phyloP scores from a whole-genome alignment of 2,797 vertebrate genomes.

The Apogon talboti region DNA sequence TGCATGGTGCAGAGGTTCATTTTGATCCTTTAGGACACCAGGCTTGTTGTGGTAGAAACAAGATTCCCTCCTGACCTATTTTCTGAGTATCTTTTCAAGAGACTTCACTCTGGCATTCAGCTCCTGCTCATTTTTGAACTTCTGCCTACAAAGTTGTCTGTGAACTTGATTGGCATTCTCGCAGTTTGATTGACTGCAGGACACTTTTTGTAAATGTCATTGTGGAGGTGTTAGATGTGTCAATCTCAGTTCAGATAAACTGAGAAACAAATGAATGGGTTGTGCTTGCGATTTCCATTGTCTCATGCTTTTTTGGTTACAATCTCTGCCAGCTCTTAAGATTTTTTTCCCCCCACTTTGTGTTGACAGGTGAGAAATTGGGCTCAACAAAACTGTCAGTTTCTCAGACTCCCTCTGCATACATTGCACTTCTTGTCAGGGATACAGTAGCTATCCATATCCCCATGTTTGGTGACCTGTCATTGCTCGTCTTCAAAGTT shows the following conservation, averaged over 20 bases:
- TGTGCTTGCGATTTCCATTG: slow-evolving; percentile 34
- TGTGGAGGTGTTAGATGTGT: slow-evolving; percentile 44
- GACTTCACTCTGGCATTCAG: slow-evolving; percentile 58
- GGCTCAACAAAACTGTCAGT: slow-evolving; percentile 37
- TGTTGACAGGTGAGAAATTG: slow-evolving; percentile 50
- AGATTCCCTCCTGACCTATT: slow-evolving; percentile 64
- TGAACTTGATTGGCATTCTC: slow-evolving; percentile 62
- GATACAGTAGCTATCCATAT: slow-evolving; percentile 44
- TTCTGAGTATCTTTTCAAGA: slow-evolving; percentile 54
- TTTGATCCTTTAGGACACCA: slow-evolving; percentile 55
- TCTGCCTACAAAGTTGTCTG: slow-evolving; percentile 43
- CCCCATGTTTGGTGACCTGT: slow-evolving; percentile 55
- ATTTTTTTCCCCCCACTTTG: slow-evolving; percentile 10
- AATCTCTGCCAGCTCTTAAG: slow-evolving; percentile 37
- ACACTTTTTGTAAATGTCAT: slow-evolving; percentile 66
- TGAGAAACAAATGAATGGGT: slow-evolving; percentile 37
- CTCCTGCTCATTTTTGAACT: slow-evolving; percentile 51
- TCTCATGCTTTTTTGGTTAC: slow-evolving; percentile 26
- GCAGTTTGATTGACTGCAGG: slow-evolving; percentile 60
- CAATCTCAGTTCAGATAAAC: slow-evolving; percentile 37
- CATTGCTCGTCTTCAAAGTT: slow-evolving; percentile 43
- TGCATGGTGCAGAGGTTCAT: slow-evolving; percentile 26
- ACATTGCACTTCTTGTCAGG: slow-evolving; percentile 38
- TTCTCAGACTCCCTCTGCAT: slow-evolving; percentile 33
- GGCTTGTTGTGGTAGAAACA: slow-evolving; percentile 47